Percentiles rank a stretch among this genome's conserved stretches.
Evolutionary conservation across 2,888 invertebrate species (phyloP).

Genomic region (Teleiodes luculella): DNA sequence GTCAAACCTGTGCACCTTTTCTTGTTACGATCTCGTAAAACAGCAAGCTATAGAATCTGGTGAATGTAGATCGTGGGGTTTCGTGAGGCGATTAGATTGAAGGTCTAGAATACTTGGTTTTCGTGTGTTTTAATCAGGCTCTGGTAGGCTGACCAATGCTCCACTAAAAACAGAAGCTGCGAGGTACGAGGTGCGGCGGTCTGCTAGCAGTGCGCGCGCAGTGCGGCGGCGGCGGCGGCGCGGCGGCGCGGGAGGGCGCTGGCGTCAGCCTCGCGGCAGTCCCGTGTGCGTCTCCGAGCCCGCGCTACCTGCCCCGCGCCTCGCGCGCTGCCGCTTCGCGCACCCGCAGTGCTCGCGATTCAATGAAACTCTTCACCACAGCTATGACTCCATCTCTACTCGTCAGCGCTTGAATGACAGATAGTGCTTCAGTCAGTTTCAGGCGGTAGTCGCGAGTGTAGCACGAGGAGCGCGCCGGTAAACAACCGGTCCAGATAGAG

Average conservation of each 20-base stretch:
- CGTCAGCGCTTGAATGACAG: background rate
- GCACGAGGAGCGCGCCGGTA: constrained; percentile 36
- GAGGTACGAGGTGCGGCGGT: constrained; percentile 36
- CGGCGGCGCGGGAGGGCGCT: constrained; percentile 52
- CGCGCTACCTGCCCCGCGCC: constrained; percentile 41
- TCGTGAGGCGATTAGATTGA: too few species aligned
- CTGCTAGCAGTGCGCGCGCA: constrained; percentile 43
- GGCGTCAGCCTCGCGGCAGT: constrained; percentile 53
- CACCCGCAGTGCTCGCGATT: constrained; percentile 47
- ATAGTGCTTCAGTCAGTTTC: background rate
- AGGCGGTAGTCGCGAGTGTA: constrained; percentile 29
- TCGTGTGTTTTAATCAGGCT: too few species aligned
- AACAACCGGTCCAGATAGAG: constrained; percentile 70
- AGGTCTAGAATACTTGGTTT: too few species aligned
- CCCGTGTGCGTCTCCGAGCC: constrained; percentile 57
- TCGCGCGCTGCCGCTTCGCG: constrained; percentile 19
- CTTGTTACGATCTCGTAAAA: background rate
- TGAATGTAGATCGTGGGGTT: too few species aligned
- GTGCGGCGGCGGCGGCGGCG: constrained; percentile 39
- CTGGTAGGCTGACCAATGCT: too few species aligned
- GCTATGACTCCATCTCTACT: constrained; percentile 40
- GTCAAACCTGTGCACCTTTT: constrained; percentile 49
- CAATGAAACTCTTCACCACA: constrained; percentile 48
- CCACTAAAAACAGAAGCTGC: too few species aligned
- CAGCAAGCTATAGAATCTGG: constrained; percentile 24